Base-by-base conservation (phyloP, 1,140 invertebrate genomes). In the Drosophila parabipectinata region DNA sequence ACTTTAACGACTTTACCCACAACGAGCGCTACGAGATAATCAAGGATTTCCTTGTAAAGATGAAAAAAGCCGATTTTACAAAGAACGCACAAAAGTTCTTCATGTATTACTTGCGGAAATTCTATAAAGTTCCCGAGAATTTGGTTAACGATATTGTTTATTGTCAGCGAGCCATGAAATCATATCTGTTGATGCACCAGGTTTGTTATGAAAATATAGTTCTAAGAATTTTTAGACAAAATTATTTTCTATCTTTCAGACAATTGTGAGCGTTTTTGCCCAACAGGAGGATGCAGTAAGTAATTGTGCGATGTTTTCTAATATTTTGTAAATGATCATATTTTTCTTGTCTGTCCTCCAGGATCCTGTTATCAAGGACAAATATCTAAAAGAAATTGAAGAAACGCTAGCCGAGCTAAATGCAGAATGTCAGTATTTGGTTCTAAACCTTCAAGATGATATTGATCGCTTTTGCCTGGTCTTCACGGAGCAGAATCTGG, bases 91-190 rank as follows among this genome's bases (percentile, higher is more conserved):
- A 77, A 4, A 37, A 52, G 4, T 89, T 90, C 28, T 91, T 87
- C 21, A 77, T 81, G 9, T 74, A 80, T 54, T 91, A 91, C 55
- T 56, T 91, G 10, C 80, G 85, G 4, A 77, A 79, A 41, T 91
- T 84, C 44, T 91, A 91, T 72, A 84, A 84, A 28, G 26, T 91
- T 18, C 90, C 90, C 5, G 34, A 51, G 1, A 75, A 79, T n/a
- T 47, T 91, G 21, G 71, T 75, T 4, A 72, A 91, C 45, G 90
- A 91, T 41, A 91, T 91, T 50, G 73, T 79, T 8, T 91, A 91
- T 68, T 90, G 85, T 8, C 90, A 91, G 47, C 72, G 82, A 6
- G 69, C 82, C 2, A 56, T 91, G 68, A 85, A 84, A 50, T 54
- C 68, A 1, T 58, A 88, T 63, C 59, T 91, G 1, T 57, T 57